Conservation (phyloP, 2,888 invertebrate species). For the Iphiclides podalirius region DNA sequence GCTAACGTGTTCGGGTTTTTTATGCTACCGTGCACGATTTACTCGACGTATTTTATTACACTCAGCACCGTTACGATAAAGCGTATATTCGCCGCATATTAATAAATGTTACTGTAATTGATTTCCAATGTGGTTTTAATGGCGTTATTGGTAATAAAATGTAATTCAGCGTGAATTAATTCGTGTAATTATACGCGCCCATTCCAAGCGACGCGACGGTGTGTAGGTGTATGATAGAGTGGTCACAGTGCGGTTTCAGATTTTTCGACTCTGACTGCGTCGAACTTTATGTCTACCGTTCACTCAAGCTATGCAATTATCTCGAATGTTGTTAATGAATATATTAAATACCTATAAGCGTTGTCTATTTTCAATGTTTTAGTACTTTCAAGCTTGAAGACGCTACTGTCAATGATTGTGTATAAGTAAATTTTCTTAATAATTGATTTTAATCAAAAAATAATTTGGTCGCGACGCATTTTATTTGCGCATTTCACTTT, state of each 20-base stretch:
- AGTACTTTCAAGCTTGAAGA: too few species aligned
- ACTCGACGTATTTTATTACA: background rate
- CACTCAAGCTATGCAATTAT: too few species aligned
- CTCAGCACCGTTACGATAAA: background rate
- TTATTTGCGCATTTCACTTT: too few species aligned
- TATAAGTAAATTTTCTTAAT: too few species aligned
- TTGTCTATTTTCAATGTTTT: too few species aligned
- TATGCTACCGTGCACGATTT: background rate
- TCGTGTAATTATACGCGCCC: background rate
- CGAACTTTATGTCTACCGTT: too few species aligned
- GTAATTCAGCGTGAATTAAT: background rate
- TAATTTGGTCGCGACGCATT: too few species aligned
- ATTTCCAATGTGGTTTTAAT: slow-evolving; percentile 14
- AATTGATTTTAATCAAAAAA: too few species aligned
- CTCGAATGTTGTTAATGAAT: too few species aligned
- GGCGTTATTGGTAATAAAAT: slow-evolving; percentile 1
- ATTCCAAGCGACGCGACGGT: background rate
- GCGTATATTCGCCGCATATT: slow-evolving; percentile 5
- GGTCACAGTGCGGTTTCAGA: background rate
- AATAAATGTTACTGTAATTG: slow-evolving; percentile 8
- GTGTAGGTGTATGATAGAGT: background rate
- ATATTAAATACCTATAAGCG: too few species aligned
- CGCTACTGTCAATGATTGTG: too few species aligned
- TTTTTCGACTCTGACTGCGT: background rate
- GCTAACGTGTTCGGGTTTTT: background rate